Base-by-base conservation (phyloP, 2,797 vertebrate species). In the Prunella strophiata region DNA sequence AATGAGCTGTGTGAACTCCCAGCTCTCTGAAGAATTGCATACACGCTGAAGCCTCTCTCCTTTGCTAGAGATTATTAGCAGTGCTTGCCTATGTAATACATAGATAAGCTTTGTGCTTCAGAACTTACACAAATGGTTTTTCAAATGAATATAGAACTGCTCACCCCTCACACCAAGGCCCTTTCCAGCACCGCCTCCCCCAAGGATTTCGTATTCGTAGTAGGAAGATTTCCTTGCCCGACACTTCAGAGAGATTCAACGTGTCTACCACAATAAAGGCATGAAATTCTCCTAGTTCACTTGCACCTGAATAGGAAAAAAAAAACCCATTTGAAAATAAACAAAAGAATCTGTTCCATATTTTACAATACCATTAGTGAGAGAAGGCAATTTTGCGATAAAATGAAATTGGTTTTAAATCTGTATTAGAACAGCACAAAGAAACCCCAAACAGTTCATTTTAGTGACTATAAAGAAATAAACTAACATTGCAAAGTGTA, bases 191-290 rank as follows among this genome's bases (percentile, higher is more conserved):
- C 48, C 98, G 97, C 75, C 99, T 98, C 19, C 99, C 99, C 99
- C 99, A 99, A 8, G 99, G 99, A 94, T 99, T 99, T 94, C 98
- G 98, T 89, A 99, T 98, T 70, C 98, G 97, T 18, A 99, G 96
- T 16, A 99, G 97, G 63, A 98, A 97, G 23, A 98, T 75, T 54
- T 96, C 73, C 36, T 96, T 97, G 43, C 98, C 96, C 15, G 93
- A 76, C 9, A 13, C 98, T 58, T 96, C 97, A 66, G 50, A 93
- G 19, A 99, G 97, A 78, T 98, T 97, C 72, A 97, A 86, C 89
- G 98, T 98, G 71, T 99, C 99, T 51, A 98, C 98, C 94, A 99
- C 98, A 68, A 98, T 98, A 95, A 99, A 98, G 55, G 99, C 99
- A 8, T 99, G 99, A 93, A 98, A 99, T 97, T 99, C 98, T 67